Base-by-base conservation (phyloP, 2,888 invertebrate species). In the Formica aserva region DNA sequence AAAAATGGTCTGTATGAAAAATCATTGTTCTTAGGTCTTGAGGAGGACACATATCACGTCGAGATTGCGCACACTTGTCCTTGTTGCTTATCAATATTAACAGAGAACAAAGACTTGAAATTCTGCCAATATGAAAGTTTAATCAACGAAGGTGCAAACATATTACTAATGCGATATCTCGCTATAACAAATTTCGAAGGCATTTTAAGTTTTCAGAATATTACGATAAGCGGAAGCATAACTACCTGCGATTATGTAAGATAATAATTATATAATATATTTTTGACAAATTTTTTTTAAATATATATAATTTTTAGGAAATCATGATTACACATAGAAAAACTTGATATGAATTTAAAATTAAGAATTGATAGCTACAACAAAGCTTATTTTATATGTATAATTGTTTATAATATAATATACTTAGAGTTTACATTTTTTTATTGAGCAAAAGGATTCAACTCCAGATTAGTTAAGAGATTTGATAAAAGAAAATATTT, bases 61-160 rank as follows among this genome's bases (percentile, higher is more conserved):
- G 95, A 95, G 94, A 94, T 96, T 32, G 95, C 95, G 22, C 95
- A 95, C 65, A 94, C 94, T 66, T 95, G 96, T 88, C 95, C 95
- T 0, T 95, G 95, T 1, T 94, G 95, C 60, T 94, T 45, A 45
- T 15, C 95, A 83, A 92, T 95, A 18, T 29, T 29, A 29, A 94
- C 95, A 45, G 95, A 95, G 85, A 95, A 95, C 69, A 95, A 95
- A 83, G 95, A 96, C 89, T 95, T 96, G 91, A 93, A 95, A 52
- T 95, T 96, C 75, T 94, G 95, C 62, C 95, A 94, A 35, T 95
- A 95, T n/a, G 94, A 94, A 74, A 94, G 96, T 88, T 95, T 96
- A 84, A 93, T 97, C 72, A 95, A 96, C n/a, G 97, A 97, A 95
- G 97, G 96, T 48, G 96, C 96, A 11, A 96, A 96, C 93, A 94